Evolutionary conservation across 2,113 vertebrate species (phyloP).

Genomic region (Serilophus lunatus): DNA sequence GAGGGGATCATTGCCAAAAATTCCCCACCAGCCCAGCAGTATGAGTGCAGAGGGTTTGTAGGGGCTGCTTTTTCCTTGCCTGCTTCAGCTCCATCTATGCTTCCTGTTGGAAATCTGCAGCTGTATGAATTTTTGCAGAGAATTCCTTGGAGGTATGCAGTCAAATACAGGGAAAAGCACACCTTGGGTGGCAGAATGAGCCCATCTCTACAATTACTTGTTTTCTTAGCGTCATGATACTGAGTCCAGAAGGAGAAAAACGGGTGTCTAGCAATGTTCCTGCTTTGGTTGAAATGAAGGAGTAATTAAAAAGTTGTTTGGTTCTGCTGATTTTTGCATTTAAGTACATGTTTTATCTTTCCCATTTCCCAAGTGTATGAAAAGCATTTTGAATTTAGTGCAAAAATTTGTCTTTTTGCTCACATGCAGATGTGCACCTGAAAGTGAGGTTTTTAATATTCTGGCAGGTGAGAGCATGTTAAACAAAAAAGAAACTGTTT

Average conservation of each 20-base stretch:
- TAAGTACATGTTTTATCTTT: background rate
- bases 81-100: background rate
- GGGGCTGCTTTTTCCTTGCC: background rate
- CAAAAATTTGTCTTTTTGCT: background rate
- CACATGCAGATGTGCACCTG: fast-evolving
- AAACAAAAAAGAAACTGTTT: background rate
- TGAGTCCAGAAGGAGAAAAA: background rate
- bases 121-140: background rate
- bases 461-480: background rate
- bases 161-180: background rate
- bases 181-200: background rate
- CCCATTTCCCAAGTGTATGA: background rate
- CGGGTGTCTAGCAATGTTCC: background rate
- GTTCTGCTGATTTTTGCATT: background rate
- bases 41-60: background rate
- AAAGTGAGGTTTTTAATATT: background rate
- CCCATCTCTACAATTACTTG: background rate
- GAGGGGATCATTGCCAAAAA: background rate
- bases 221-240: background rate
- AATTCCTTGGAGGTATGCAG: background rate
- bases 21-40: background rate
- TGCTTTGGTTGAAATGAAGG: background rate
- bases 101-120: background rate
- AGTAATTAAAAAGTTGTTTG: background rate
- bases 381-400: background rate